These are phyloP conservation scores for Antitype chi DNA, from an alignment of 2,888 invertebrate genomes.

Conservation along the genomic window DNA sequence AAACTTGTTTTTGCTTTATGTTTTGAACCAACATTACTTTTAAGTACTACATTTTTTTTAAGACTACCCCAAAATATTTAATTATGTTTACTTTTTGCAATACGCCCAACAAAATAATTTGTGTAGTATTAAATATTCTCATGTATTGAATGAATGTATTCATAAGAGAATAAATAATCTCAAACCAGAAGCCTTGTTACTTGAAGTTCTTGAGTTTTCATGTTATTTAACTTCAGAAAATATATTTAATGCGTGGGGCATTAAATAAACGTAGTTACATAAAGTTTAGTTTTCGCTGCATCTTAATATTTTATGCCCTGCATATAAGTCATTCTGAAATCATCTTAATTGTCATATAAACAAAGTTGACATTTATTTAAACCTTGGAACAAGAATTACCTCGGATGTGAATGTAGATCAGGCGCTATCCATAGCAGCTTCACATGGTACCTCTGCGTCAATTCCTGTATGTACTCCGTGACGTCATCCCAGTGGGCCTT, in stretches of 20 bases:
- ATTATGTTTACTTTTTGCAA: too few species aligned
- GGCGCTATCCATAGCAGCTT: conserved; percentile 92
- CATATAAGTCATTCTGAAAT: background rate
- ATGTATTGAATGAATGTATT: too few species aligned
- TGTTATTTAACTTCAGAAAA: background rate
- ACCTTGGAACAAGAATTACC: conserved; percentile 76
- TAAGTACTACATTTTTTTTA: too few species aligned
- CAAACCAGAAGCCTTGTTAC: too few species aligned
- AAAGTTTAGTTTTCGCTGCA: background rate
- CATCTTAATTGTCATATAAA: background rate
- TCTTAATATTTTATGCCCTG: background rate
- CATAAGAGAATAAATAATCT: too few species aligned
- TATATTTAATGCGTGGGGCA: too few species aligned
- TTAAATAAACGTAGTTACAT: too few species aligned
- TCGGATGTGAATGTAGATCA: conserved; percentile 91
- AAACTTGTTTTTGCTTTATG: too few species aligned
- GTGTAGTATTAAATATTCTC: too few species aligned
- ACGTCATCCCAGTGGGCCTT: conserved; percentile 91
- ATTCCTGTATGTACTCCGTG: conserved; percentile 89
- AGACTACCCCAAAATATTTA: too few species aligned
- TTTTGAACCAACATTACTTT: too few species aligned
- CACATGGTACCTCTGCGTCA: conserved; percentile 89
- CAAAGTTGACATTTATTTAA: background rate
- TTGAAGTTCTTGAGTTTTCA: background rate
- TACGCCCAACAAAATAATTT: too few species aligned